Evolutionary conservation across 2,113 vertebrate genomes (phyloP), one percentile per base, ranked within the genome.

Genomic region (Myocastor coypus): DNA sequence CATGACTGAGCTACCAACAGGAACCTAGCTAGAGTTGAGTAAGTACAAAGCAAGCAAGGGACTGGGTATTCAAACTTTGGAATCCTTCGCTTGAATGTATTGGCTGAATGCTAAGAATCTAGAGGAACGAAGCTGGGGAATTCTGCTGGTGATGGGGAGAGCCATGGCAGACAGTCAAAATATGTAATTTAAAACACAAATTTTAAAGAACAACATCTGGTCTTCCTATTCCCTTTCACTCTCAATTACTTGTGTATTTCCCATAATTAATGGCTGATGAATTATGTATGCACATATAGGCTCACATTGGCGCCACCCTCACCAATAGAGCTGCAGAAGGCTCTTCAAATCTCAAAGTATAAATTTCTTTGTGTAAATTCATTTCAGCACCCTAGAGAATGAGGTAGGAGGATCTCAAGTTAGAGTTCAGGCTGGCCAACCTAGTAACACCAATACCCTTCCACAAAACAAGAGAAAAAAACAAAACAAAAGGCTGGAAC

Each of bases 11-110:
- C 66, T 30, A 64, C n/a, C 71, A 92, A 34, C 24, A 92, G 85
- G 64, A 92, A 20, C 5, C 84, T 37, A 75, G 77, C 75, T 75
- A 37, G 52, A 87, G 50, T 78, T 14, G 32, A 77, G 34, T 86
- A 89, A 94, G 40, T 83, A 93, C 28, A 92, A 63, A 96, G 24
- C 3, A 14, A 95, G 71, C 55, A 92, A 91, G 13, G 82, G 28
- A 55, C 52, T 55, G 19, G 8, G 12, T 30, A 86, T 94, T 88
- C 34, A 42, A 96, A 85, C 34, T 92, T 83, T 66, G 71, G 83
- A 92, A 71, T 78, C 34, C 10, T 75, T 37, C 24, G 86, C 73
- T 66, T 85, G 46, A 83, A 82, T 7, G 55, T 90, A 26, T 91
- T 73, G 77, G 34, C 78, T 64, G 32, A 91, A 42, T 30, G 57